A percentile compares a stretch with the other conserved stretches of the same genome.
Evolutionary conservation across 2,888 invertebrate species (phyloP).

Genomic region (Zaprionus lineosus): DNA sequence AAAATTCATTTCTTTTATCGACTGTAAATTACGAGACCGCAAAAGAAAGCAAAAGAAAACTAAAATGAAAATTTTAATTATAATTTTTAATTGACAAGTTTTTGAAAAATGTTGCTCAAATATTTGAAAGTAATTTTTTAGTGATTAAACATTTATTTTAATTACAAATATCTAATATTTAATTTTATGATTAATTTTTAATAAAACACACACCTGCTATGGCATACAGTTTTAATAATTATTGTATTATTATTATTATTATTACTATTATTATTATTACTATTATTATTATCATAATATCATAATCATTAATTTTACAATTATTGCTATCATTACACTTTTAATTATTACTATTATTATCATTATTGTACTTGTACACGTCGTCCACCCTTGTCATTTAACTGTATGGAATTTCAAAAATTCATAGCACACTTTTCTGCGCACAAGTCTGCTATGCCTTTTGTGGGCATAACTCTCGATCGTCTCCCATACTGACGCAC

Average conservation of each 20-base stretch:
- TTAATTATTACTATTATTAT: slow-evolving; percentile 15
- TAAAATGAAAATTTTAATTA: slow-evolving; percentile 10
- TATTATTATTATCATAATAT: slow-evolving; percentile 9
- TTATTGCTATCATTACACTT: slow-evolving; percentile 27
- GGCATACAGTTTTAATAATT: slow-evolving; percentile 42
- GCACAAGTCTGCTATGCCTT: slow-evolving; percentile 53
- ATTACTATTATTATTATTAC: slow-evolving; percentile 26
- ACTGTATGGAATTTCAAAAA: slow-evolving; percentile 3
- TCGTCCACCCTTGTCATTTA: slow-evolving; percentile 14
- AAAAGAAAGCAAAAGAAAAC: neutral
- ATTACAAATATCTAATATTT: slow-evolving; percentile 34
- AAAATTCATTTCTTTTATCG: slow-evolving; percentile 31
- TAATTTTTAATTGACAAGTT: slow-evolving; percentile 35
- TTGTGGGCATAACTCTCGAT: slow-evolving; percentile 22
- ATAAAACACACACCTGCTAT: slow-evolving; percentile 50
- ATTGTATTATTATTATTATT: slow-evolving; percentile 53
- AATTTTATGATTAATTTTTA: slow-evolving; percentile 57
- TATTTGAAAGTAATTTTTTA: slow-evolving; percentile 32
- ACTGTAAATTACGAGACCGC: slow-evolving; percentile 52
- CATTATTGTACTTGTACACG: slow-evolving; percentile 13
- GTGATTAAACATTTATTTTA: slow-evolving; percentile 39
- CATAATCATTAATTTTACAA: no score
- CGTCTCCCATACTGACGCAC: neutral
- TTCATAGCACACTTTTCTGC: slow-evolving; percentile 57
- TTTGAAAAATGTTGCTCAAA: slow-evolving; percentile 34